Conservation (phyloP, 2,888 invertebrate species). For the Netelia inedita region DNA sequence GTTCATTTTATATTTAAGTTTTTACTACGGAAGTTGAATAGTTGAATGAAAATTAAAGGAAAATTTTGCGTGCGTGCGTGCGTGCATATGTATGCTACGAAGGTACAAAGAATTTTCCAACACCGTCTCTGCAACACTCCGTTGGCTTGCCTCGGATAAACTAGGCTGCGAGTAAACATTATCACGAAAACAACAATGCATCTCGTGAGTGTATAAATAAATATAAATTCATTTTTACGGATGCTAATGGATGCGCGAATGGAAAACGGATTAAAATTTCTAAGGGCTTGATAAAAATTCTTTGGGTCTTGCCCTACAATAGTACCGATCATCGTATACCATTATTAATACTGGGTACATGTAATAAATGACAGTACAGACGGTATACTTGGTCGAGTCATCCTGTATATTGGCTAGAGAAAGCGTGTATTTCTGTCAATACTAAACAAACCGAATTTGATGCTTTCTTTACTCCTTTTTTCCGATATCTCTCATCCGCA, state of each 20-base stretch:
- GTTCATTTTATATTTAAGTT: slow-evolving; percentile 64
- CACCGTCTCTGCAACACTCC: slow-evolving; percentile 30
- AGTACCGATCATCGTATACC: slow-evolving; percentile 42
- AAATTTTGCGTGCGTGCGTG: slow-evolving; percentile 67
- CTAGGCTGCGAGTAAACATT: slow-evolving; percentile 18
- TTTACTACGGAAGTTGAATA: slow-evolving; percentile 71
- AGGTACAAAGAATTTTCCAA: slow-evolving; percentile 81
- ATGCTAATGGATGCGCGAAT: slow-evolving; percentile 31
- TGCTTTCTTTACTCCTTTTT: slow-evolving; percentile 59
- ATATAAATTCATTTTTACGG: slow-evolving; percentile 64
- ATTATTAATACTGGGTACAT: slow-evolving; percentile 43
- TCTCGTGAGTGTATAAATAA: slow-evolving; percentile 64
- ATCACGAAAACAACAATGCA: slow-evolving; percentile 28
- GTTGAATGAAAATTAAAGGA: slow-evolving; percentile 69
- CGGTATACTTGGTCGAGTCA: slow-evolving; percentile 23
- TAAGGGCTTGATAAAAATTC: slow-evolving; percentile 74
- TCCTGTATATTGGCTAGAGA: slow-evolving; percentile 26
- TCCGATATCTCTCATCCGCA: slow-evolving; percentile 27
- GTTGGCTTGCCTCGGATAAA: slow-evolving; percentile 9
- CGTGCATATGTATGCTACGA: slow-evolving; percentile 67
- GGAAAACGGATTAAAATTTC: neutral
- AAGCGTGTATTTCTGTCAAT: slow-evolving; percentile 68
- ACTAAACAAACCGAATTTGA: slow-evolving; percentile 34
- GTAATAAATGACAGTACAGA: slow-evolving; percentile 53
- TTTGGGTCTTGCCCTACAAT: slow-evolving; percentile 78